Evolutionary conservation across 2,888 invertebrate species (phyloP).

Genomic region (Baccha elongata): DNA sequence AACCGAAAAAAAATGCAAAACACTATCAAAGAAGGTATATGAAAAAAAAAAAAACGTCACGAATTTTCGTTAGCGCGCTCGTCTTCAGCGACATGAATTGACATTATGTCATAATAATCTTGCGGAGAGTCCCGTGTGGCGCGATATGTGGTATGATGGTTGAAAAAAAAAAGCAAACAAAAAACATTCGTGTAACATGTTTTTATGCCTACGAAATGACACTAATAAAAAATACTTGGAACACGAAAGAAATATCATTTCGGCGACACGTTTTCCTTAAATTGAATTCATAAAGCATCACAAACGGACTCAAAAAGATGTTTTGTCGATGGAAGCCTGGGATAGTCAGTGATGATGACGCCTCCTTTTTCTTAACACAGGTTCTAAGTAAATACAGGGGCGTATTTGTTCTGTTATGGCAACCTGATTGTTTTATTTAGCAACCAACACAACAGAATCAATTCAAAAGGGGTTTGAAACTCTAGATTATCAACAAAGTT

Average conservation of each 20-base stretch:
- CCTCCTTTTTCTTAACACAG: constrained; percentile 3
- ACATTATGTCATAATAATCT: constrained; percentile 70
- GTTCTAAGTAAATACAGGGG: constrained; percentile 1
- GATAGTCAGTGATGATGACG: constrained; percentile 29
- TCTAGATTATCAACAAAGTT: too few relatives aligned
- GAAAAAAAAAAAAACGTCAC: constrained; percentile 48
- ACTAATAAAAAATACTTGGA: constrained; percentile 73
- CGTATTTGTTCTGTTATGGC: neutral
- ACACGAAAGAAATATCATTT: constrained; percentile 74
- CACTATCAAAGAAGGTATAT: constrained; percentile 23
- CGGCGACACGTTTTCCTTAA: constrained; percentile 75
- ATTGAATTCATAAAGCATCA: constrained; percentile 74
- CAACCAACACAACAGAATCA: too few relatives aligned
- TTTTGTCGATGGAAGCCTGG: neutral
- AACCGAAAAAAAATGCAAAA: constrained; percentile 48
- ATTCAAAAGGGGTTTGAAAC: too few relatives aligned
- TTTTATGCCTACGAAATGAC: constrained; percentile 72
- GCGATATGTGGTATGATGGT: constrained; percentile 29
- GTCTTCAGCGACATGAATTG: constrained; percentile 67
- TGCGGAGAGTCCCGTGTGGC: neutral
- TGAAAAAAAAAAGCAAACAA: neutral
- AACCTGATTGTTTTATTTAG: too few relatives aligned
- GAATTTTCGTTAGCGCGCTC: constrained; percentile 54
- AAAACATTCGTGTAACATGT: constrained; percentile 59
- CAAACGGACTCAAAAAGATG: neutral